These are phyloP conservation scores for Peromyscus californicus DNA, from an alignment of 2,113 vertebrate species.

Conservation along the genomic window DNA sequence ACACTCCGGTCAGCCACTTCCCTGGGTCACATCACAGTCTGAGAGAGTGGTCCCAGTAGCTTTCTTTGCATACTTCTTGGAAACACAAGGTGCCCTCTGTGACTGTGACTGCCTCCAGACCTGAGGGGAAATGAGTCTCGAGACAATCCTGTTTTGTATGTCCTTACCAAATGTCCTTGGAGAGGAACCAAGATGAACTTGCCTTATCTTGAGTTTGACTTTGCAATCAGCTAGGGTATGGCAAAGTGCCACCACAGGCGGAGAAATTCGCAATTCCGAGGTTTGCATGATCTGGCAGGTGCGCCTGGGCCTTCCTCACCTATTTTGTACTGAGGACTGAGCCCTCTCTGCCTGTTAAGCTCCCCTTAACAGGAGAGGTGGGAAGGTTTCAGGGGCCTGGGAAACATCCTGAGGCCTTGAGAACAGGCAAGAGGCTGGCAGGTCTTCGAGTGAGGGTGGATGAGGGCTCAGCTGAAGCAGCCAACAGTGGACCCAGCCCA, in stretches of 20 bases:
- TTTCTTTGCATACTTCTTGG: background rate
- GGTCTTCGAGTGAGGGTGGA: background rate
- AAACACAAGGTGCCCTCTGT: background rate
- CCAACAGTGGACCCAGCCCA: fast-evolving
- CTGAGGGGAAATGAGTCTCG: background rate
- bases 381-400: background rate
- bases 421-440: background rate
- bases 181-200: slow-evolving; percentile 75
- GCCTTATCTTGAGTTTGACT: slow-evolving; percentile 70
- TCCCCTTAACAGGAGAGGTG: background rate
- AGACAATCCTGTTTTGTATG: slow-evolving; percentile 39
- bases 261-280: background rate
- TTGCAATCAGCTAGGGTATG: slow-evolving; percentile 18
- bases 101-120: slow-evolving; percentile 2
- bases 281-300: fast-evolving
- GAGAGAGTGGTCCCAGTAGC: background rate
- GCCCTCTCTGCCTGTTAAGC: too few species aligned
- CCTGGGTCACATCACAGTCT: background rate
- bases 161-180: slow-evolving; percentile 76
- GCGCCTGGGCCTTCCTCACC: background rate
- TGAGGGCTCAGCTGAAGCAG: background rate
- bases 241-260: background rate
- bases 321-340: background rate
- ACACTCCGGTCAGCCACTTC: background rate
- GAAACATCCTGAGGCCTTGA: background rate